Conservation (phyloP, 2,888 invertebrate species). For the Melieria crassipennis region DNA sequence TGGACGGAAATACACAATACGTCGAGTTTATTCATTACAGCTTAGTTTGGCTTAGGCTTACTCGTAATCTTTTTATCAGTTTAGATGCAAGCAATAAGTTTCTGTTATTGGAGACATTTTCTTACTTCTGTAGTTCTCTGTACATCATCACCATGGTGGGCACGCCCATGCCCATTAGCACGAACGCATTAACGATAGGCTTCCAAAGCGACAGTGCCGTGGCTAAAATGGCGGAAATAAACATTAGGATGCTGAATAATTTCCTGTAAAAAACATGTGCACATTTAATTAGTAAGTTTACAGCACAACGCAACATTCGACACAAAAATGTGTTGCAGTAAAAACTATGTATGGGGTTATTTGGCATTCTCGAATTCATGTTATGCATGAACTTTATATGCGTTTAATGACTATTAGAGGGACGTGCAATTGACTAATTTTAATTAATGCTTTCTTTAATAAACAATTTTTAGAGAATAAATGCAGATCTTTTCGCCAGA, state of each 20-base stretch:
- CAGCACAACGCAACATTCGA: neutral
- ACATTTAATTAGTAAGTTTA: slow-evolving; percentile 1
- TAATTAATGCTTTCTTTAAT: no score
- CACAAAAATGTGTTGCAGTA: neutral
- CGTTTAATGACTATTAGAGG: no score
- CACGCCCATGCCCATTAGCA: slow-evolving; percentile 77
- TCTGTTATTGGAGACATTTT: neutral
- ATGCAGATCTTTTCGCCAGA: no score
- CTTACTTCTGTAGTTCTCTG: slow-evolving; percentile 75
- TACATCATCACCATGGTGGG: slow-evolving; percentile 76
- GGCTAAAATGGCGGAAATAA: slow-evolving; percentile 71
- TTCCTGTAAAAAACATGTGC: slow-evolving; percentile 66
- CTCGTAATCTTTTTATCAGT: no score
- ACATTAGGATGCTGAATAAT: slow-evolving; percentile 71
- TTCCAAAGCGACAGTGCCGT: slow-evolving; percentile 78
- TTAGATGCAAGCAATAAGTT: no score
- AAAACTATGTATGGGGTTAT: no score
- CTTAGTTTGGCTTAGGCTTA: no score
- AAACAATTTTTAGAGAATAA: no score
- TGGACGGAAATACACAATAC: no score
- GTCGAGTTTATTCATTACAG: no score
- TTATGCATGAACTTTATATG: neutral
- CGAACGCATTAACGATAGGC: slow-evolving; percentile 85
- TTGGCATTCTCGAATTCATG: neutral
- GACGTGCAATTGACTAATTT: no score